These are phyloP conservation scores for Megalops cyprinoides DNA, from an alignment of 2,797 vertebrate species.

Conservation along the genomic window DNA sequence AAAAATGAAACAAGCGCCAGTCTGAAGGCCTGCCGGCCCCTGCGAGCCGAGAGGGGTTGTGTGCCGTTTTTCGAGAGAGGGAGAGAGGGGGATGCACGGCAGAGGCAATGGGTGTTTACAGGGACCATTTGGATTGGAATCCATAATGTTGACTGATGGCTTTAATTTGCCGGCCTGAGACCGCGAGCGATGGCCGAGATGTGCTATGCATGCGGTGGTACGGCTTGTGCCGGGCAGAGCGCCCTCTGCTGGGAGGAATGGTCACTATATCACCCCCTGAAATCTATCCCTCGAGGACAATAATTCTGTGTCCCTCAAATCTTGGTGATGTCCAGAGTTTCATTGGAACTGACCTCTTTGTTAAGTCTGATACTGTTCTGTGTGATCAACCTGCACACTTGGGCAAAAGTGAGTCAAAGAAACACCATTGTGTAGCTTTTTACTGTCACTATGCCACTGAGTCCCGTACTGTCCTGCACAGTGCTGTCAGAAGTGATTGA, in stretches of 20 bases:
- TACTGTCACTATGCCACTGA: too few relatives aligned
- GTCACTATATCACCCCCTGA: conserved; percentile 9
- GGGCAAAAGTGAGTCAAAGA: too few relatives aligned
- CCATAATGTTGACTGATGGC: conserved; percentile 54
- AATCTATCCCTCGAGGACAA: not conserved
- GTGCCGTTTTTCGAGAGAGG: not conserved
- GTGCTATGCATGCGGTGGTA: conserved; percentile 21
- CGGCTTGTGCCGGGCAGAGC: conserved; percentile 6
- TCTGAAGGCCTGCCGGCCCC: too few relatives aligned
- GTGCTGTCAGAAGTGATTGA: too few relatives aligned
- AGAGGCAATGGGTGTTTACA: conserved; percentile 50
- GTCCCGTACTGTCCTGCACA: too few relatives aligned
- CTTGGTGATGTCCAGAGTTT: too few relatives aligned
- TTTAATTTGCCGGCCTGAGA: conserved; percentile 52
- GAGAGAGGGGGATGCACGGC: conserved; percentile 36
- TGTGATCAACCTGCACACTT: too few relatives aligned
- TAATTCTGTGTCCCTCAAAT: too few relatives aligned
- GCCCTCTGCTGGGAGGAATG: conserved; percentile 47
- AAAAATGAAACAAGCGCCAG: too few relatives aligned
- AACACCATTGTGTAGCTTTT: too few relatives aligned
- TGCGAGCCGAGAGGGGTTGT: conserved; percentile 8
- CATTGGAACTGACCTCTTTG: too few relatives aligned
- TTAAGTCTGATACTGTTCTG: too few relatives aligned
- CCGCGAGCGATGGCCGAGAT: conserved; percentile 37
- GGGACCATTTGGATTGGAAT: conserved; percentile 51